Conservation (phyloP, 1,140 invertebrate species). For the Caerostris darwini region DNA sequence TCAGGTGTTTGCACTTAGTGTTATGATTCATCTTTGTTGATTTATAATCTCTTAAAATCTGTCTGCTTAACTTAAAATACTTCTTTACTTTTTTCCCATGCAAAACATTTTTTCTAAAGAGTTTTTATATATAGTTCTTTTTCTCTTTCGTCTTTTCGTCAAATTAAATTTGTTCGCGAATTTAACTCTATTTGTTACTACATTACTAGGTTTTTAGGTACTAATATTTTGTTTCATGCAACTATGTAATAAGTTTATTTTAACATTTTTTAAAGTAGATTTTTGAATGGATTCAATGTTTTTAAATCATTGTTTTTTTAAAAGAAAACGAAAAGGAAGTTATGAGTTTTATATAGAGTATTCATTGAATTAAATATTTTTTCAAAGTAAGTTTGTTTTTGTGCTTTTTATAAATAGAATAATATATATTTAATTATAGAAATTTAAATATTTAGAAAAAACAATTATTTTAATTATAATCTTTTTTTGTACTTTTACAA, state of each 20-base stretch:
- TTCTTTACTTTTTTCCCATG: background rate
- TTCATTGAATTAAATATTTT: too few species aligned
- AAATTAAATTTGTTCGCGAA: background rate
- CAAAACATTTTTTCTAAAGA: background rate
- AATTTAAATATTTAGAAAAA: too few species aligned
- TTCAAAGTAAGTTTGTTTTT: too few species aligned
- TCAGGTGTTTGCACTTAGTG: conserved; percentile 10
- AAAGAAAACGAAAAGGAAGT: too few species aligned
- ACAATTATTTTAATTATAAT: background rate
- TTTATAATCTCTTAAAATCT: conserved; percentile 53
- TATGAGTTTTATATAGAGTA: too few species aligned
- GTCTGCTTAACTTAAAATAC: background rate
- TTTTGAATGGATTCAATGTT: too few species aligned
- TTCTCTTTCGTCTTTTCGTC: background rate
- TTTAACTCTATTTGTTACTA: background rate
- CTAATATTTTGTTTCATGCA: background rate
- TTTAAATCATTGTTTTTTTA: too few species aligned
- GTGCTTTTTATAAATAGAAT: too few species aligned
- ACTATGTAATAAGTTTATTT: too few species aligned
- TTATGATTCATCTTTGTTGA: conserved; percentile 9
- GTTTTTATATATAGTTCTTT: background rate
- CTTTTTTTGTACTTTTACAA: too few species aligned
- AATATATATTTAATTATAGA: too few species aligned
- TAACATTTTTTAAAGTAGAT: too few species aligned
- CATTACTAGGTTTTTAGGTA: background rate